These are phyloP conservation scores for Peromyscus californicus DNA, from an alignment of 2,113 vertebrate genomes.

Conservation along the genomic window DNA sequence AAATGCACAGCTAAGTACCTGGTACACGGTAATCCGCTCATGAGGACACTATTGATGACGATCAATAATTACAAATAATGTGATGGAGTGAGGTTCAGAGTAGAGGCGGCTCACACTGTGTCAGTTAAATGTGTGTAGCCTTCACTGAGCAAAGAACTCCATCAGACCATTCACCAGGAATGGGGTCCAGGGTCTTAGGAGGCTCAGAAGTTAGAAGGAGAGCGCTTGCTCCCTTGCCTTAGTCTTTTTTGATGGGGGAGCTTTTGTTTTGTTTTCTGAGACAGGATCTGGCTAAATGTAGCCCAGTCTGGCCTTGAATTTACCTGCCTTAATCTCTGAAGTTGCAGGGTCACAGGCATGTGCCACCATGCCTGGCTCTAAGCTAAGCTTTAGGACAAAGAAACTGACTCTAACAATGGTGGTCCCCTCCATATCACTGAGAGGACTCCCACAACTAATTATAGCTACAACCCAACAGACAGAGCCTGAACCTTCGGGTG, in stretches of 20 bases:
- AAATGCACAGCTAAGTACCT: not conserved
- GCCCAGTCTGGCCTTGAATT: not conserved
- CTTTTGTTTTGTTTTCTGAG: not conserved
- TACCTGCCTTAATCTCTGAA: not conserved
- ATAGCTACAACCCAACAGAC: not conserved
- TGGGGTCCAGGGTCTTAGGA: not conserved
- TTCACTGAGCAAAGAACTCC: not conserved
- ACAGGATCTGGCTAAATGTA: not conserved
- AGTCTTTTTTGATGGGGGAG: not conserved
- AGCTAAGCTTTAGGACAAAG: not conserved
- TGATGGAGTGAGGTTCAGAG: not conserved
- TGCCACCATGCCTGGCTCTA: not conserved
- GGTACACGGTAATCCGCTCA: no score
- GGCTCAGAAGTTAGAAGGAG: not conserved
- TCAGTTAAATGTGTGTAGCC: not conserved
- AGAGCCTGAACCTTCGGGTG: fast-evolving
- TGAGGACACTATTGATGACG: not conserved
- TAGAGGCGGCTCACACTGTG: not conserved
- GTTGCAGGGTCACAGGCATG: not conserved
- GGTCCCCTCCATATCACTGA: not conserved
- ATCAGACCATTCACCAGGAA: not conserved
- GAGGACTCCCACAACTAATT: not conserved
- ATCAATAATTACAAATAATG: not conserved
- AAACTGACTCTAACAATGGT: not conserved
- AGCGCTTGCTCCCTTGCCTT: not conserved